Evolutionary conservation across 2,888 invertebrate species (phyloP), one percentile per base, ranked within the genome.

Genomic region (Thumatha senex): DNA sequence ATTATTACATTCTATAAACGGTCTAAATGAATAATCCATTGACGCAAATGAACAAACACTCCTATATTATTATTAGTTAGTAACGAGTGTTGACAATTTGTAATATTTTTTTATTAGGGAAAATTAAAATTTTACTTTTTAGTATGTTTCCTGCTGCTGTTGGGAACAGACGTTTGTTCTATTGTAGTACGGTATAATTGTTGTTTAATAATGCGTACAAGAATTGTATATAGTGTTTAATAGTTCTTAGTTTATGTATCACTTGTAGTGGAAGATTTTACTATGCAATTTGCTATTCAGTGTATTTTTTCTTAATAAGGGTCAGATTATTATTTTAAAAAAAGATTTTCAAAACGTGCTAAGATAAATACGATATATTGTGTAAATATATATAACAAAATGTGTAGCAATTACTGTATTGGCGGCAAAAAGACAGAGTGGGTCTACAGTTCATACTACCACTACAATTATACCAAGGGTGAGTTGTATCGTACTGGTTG

Each of bases 71-170:
- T 24, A 33, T 40, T 46, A 13, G 10, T 40, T 18, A 11, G 10
- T 35, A 40, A 40, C 34, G 12, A 40, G 10, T 24, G 50, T 57
- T 62, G 51, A 39, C 18, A 36, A 51, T 53, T 62, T 58, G 53
- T 56, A 52, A 59, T 44, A 56, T 54, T 58, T 13, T 39, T 12
- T 46, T 50, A 51, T 48, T 33, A 52, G 42, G 67, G 50, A 67
- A 67, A 62, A 35, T 42, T 7, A 46, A 40, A 9, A 36, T 2
- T 4, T 10, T 24, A 45, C 40, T 1, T 48, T 53, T 40, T 38
- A 53, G 52, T 48, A 2, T 14, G n/a, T 44, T 40, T 40, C 35
- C 34, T 40, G 18, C 13, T 9, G 30, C 9, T 11, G 35, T 24
- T 18, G 2, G 5, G 18, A 5, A 5, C 5, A 24, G 5, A 24